phyloP scores from a whole-genome alignment of 2,888 invertebrate species.

The Sesamia inferens region DNA sequence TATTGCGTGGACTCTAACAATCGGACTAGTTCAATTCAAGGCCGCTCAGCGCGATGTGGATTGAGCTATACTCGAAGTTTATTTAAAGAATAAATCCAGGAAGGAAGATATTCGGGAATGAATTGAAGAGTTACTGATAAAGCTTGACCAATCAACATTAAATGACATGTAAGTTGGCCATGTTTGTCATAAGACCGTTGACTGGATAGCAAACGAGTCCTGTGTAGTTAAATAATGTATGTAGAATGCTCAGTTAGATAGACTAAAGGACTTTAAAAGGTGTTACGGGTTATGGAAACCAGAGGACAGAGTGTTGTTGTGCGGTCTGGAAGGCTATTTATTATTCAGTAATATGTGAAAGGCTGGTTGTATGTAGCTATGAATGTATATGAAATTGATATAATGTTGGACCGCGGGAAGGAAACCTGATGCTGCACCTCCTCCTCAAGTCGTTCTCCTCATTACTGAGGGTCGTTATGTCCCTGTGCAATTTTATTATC shows the following conservation, averaged over 20 bases:
- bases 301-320: neutral
- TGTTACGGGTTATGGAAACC: neutral
- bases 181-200: neutral
- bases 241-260: neutral
- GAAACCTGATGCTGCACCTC: no score
- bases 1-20: no score
- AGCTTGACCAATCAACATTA: neutral
- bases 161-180: neutral
- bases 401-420: no score
- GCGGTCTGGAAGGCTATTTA: no score
- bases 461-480: no score
- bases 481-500: no score
- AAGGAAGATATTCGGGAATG: neutral
- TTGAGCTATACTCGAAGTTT: neutral
- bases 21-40: no score
- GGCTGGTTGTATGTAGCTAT: neutral
- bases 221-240: no score
- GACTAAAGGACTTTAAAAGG: neutral
- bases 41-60: no score
- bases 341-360: neutral
- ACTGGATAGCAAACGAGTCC: neutral
- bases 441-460: no score
- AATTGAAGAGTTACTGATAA: no score
- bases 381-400: no score
- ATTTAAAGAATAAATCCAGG: neutral